These are phyloP conservation scores for Aegithalos caudatus DNA, from an alignment of 2,113 vertebrate genomes.

Conservation along the genomic window DNA sequence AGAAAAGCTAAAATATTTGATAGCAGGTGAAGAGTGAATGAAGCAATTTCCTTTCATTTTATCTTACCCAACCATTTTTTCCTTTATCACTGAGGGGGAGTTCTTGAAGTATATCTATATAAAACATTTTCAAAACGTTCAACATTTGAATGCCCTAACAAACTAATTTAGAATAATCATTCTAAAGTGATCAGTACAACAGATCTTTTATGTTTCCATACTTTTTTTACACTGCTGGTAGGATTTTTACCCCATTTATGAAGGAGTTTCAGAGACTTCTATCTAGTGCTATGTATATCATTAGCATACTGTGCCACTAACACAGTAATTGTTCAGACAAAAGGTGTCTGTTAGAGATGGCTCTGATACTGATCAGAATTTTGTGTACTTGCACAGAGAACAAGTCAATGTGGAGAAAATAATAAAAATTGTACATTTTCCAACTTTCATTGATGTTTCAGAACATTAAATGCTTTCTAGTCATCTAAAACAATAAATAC, in stretches of 20 bases:
- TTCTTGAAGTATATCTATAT: not conserved
- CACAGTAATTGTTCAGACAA: not conserved
- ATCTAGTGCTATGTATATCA: not conserved
- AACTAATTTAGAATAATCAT: not conserved
- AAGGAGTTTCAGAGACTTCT: not conserved
- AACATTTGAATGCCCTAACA: not conserved
- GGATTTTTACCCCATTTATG: not conserved
- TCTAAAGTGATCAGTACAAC: not conserved
- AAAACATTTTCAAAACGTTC: not conserved
- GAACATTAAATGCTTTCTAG: not conserved
- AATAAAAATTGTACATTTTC: fast-evolving
- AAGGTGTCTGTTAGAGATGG: not conserved
- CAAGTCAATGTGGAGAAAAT: not conserved
- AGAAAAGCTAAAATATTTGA: not conserved
- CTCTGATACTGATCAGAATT: not conserved
- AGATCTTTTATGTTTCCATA: not conserved
- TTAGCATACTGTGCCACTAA: not conserved
- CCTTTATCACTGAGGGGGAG: not conserved
- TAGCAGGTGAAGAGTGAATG: not conserved
- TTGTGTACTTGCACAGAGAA: not conserved
- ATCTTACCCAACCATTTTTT: not conserved
- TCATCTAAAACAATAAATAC: not conserved
- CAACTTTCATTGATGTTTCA: not conserved
- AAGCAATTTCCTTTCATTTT: not conserved
- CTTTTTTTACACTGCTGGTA: not conserved